Evolutionary conservation across 2,888 invertebrate species (phyloP).

Genomic region (Papilio demoleus): DNA sequence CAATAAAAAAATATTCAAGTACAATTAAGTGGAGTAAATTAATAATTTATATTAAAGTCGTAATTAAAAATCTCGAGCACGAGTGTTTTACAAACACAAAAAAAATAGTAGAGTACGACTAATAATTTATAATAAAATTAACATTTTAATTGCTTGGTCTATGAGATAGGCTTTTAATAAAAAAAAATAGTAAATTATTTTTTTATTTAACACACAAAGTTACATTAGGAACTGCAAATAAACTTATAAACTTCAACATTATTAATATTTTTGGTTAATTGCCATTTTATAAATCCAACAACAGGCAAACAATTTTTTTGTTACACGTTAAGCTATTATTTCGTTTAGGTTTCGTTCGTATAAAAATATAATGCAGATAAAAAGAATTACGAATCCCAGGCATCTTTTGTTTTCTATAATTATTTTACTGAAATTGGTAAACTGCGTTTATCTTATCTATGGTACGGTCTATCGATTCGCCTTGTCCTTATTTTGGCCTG

Average conservation of each 20-base stretch:
- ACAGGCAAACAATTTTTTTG: too few species aligned
- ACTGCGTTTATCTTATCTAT: constrained; percentile 21
- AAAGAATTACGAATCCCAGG: too few species aligned
- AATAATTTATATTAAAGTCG: background rate
- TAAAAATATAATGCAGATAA: too few species aligned
- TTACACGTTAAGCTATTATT: too few species aligned
- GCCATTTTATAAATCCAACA: background rate
- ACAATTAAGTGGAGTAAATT: background rate
- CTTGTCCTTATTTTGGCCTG: constrained; percentile 66
- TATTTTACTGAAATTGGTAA: background rate
- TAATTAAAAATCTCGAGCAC: background rate
- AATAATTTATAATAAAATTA: background rate
- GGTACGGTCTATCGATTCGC: constrained; percentile 49
- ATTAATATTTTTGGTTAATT: background rate
- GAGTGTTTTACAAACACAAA: background rate
- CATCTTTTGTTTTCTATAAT: too few species aligned
- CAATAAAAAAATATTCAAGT: background rate
- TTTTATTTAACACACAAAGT: background rate
- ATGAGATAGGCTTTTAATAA: background rate
- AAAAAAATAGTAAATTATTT: background rate
- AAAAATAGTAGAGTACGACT: background rate
- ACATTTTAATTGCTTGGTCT: background rate
- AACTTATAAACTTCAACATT: background rate
- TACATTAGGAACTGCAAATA: background rate
- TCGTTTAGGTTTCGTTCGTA: too few species aligned